phyloP scores from a whole-genome alignment of 2,797 vertebrate species.

The Phataginus tricuspis region DNA sequence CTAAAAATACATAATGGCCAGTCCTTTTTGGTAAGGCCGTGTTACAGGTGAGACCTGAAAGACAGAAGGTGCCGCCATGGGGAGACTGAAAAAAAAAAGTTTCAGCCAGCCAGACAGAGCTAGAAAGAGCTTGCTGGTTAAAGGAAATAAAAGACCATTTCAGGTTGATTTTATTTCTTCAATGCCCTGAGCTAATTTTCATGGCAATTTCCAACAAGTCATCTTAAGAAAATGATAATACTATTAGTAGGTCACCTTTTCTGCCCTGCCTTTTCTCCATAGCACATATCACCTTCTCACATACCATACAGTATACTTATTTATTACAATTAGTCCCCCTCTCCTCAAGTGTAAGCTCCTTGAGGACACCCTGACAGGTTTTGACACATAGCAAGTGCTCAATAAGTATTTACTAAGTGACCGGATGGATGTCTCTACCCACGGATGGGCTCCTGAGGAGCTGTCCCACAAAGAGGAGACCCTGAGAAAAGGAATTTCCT shows the following conservation, averaged over 20 bases:
- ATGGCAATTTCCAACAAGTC: neutral
- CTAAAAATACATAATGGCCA: neutral
- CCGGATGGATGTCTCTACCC: neutral
- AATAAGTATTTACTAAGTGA: neutral
- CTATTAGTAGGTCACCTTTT: neutral
- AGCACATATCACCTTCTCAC: neutral
- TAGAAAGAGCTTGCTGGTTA: neutral
- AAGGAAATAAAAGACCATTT: neutral
- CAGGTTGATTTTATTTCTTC: neutral
- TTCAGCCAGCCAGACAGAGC: neutral
- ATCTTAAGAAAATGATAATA: neutral
- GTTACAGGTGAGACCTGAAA: neutral
- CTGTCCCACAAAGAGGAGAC: neutral
- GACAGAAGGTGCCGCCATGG: neutral
- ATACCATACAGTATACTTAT: neutral
- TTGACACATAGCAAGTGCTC: neutral
- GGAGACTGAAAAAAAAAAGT: neutral
- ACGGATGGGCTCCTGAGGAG: neutral
- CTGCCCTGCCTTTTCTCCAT: neutral
- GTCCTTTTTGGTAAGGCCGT: neutral
- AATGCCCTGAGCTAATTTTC: neutral
- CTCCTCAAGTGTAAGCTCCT: neutral
- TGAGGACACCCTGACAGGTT: neutral
- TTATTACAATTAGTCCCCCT: neutral
- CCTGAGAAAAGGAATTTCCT: neutral